These are phyloP conservation scores for Brachionus paranguensis DNA, from an alignment of 1,140 invertebrate genomes.

Conservation along the genomic window DNA sequence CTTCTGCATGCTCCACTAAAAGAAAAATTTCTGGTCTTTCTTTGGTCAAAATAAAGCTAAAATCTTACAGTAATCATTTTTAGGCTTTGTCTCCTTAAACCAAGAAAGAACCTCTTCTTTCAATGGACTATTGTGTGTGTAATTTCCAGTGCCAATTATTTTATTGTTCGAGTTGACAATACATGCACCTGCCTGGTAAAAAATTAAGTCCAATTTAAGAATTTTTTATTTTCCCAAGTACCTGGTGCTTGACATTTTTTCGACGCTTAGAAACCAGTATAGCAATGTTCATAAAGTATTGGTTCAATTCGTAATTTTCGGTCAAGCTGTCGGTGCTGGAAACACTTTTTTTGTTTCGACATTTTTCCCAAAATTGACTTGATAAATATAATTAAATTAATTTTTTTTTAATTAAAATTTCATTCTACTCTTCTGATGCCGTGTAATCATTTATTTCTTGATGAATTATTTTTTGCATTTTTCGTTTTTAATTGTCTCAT, in stretches of 20 bases:
- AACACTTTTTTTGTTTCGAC: background rate
- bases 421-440: background rate
- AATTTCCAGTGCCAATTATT: slow-evolving; percentile 88
- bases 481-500: background rate
- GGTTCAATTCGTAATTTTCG: slow-evolving; percentile 28
- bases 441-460: background rate
- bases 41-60: too few species aligned
- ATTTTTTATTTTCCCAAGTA: background rate
- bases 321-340: background rate
- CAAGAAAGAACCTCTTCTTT: slow-evolving; percentile 81
- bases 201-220: background rate
- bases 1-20: slow-evolving; percentile 92
- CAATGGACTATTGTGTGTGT: slow-evolving; percentile 86
- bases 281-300: slow-evolving; percentile 39
- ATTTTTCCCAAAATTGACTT: background rate
- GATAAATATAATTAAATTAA: background rate
- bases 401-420: background rate
- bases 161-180: slow-evolving; percentile 78
- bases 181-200: slow-evolving; percentile 73
- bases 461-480: background rate
- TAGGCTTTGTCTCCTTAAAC: slow-evolving; percentile 60
- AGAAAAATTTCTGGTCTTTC: slow-evolving; percentile 44
- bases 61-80: slow-evolving; percentile 58
- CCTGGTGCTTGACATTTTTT: slow-evolving; percentile 35
- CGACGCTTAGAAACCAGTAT: background rate